Percentiles rank a stretch among this genome's conserved stretches.
Evolutionary conservation across 1,140 invertebrate species (phyloP).

Genomic region (Bradysia coprophila): DNA sequence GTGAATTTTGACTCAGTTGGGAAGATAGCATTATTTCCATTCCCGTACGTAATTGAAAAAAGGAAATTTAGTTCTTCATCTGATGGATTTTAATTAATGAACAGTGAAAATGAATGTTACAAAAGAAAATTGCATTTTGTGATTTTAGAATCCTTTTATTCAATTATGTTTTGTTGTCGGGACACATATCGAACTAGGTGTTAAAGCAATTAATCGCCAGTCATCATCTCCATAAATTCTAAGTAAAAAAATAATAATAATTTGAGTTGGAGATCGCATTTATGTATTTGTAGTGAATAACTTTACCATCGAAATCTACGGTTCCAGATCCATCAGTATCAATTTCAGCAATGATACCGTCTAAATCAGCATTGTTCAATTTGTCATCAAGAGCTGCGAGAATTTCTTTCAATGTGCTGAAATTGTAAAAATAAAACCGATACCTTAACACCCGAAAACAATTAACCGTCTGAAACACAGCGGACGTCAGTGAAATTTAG

Average conservation of each 20-base stretch:
- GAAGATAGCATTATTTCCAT: too few species aligned
- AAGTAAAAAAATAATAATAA: slow-evolving; percentile 17
- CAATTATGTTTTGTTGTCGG: too few species aligned
- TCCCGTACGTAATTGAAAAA: too few species aligned
- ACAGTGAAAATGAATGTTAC: too few species aligned
- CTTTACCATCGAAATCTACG: slow-evolving; percentile 68
- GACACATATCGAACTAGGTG: too few species aligned
- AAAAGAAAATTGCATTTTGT: too few species aligned
- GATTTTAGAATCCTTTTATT: too few species aligned
- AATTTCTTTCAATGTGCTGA: slow-evolving; percentile 68
- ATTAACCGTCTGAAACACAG: background rate
- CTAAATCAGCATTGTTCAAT: slow-evolving; percentile 59
- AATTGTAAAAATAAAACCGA: slow-evolving; percentile 10
- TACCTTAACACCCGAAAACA: too few species aligned
- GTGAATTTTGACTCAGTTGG: too few species aligned
- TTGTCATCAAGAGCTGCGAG: slow-evolving; percentile 80
- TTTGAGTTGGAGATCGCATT: slow-evolving; percentile 3
- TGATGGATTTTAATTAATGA: too few species aligned
- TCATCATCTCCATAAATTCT: slow-evolving; percentile 82
- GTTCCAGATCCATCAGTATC: slow-evolving; percentile 87
- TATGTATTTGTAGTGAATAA: too few species aligned
- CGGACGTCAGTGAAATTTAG: background rate
- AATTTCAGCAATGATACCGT: slow-evolving; percentile 85
- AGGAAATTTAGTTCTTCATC: too few species aligned
- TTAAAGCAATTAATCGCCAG: slow-evolving; percentile 48